These are phyloP conservation scores for Manduca sexta DNA, from an alignment of 1,140 invertebrate genomes.

Conservation along the genomic window DNA sequence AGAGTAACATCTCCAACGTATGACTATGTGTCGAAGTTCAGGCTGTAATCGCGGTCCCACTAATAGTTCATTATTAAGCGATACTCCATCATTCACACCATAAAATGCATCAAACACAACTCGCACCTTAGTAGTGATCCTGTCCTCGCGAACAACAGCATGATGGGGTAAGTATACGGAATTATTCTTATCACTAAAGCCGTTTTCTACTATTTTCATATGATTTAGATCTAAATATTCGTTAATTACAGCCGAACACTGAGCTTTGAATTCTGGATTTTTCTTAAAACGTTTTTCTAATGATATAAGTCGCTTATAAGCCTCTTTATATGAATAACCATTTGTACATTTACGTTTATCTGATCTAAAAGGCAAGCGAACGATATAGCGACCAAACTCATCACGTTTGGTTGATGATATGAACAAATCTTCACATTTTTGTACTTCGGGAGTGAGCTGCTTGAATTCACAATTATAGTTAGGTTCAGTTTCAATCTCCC, in stretches of 20 bases:
- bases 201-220: slow-evolving; percentile 10
- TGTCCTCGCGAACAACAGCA: slow-evolving; percentile 21
- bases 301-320: slow-evolving; percentile 12
- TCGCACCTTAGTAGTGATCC: slow-evolving; percentile 23
- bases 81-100: slow-evolving; percentile 14
- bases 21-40: slow-evolving; percentile 42
- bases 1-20: slow-evolving; percentile 38
- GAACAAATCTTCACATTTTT: slow-evolving; percentile 23
- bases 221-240: slow-evolving; percentile 22
- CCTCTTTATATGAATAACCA: slow-evolving; percentile 18
- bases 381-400: slow-evolving; percentile 22
- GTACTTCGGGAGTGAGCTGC: slow-evolving; percentile 15
- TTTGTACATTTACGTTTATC: slow-evolving; percentile 19
- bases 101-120: slow-evolving; percentile 25
- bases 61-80: slow-evolving; percentile 12
- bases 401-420: slow-evolving; percentile 18
- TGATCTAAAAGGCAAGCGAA: slow-evolving; percentile 21
- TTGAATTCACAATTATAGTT: slow-evolving; percentile 14
- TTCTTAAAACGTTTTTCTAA: slow-evolving; percentile 22
- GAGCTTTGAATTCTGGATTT: slow-evolving; percentile 11
- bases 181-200: slow-evolving; percentile 11
- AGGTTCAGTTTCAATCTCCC: slow-evolving; percentile 31
- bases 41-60: slow-evolving; percentile 12
- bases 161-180: slow-evolving; percentile 27
- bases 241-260: slow-evolving; percentile 21